These are phyloP conservation scores for Ormia ochracea DNA, from an alignment of 2,888 invertebrate genomes.

Conservation along the genomic window DNA sequence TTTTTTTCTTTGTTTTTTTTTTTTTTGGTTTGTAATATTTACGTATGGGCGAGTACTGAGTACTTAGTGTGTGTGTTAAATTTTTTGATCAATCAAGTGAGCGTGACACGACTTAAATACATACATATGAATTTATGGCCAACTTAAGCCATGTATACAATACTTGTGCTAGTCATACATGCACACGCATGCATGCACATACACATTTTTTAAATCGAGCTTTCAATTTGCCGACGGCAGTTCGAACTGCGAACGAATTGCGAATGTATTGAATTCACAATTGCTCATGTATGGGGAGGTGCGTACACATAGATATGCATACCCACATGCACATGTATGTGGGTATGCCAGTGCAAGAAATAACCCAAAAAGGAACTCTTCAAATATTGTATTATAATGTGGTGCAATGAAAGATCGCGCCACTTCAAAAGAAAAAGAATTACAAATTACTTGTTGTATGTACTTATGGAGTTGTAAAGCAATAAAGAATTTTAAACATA, in stretches of 20 bases:
- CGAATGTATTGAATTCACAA: neutral
- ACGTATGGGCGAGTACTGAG: neutral
- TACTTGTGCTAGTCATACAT: too few relatives aligned
- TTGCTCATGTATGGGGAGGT: too few relatives aligned
- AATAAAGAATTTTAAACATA: slow-evolving; percentile 42
- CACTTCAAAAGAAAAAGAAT: slow-evolving; percentile 37
- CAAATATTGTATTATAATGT: slow-evolving; percentile 1
- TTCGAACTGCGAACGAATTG: neutral
- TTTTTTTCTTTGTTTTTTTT: neutral
- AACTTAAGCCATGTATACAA: too few relatives aligned
- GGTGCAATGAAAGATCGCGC: slow-evolving; percentile 29
- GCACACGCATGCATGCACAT: too few relatives aligned
- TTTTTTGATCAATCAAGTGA: too few relatives aligned
- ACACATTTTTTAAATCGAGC: neutral
- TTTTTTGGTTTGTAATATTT: neutral
- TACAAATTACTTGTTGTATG: too few relatives aligned
- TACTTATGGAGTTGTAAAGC: slow-evolving; percentile 6
- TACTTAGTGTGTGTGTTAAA: too few relatives aligned
- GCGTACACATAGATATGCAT: too few relatives aligned
- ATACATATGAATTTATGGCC: too few relatives aligned
- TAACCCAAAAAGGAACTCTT: slow-evolving; percentile 30
- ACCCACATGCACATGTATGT: too few relatives aligned
- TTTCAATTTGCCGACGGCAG: neutral
- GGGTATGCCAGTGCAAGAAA: slow-evolving; percentile 10
- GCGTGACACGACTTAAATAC: too few relatives aligned